These are phyloP conservation scores for Peromyscus californicus DNA, from an alignment of 2,113 vertebrate genomes.

Conservation along the genomic window DNA sequence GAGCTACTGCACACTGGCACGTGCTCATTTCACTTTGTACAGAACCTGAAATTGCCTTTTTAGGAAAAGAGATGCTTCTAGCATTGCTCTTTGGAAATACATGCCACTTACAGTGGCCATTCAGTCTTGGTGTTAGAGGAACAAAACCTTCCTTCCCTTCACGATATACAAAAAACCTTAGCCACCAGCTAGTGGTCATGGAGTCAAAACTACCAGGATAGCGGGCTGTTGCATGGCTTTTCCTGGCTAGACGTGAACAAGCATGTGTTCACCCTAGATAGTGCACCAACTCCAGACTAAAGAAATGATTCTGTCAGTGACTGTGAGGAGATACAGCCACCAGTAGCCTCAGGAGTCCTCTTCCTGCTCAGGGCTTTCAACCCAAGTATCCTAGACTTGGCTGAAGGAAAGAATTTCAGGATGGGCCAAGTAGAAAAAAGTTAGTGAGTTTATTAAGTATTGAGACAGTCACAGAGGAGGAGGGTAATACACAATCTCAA, in stretches of 20 bases:
- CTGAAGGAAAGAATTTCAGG: not conserved
- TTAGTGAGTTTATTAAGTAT: not conserved
- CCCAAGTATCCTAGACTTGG: not conserved
- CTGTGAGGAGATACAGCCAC: not conserved
- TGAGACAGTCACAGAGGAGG: not conserved
- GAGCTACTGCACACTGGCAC: not conserved
- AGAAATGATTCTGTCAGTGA: not conserved
- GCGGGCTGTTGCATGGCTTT: not conserved
- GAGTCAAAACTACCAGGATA: not conserved
- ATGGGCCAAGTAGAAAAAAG: not conserved
- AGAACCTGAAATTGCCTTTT: not conserved
- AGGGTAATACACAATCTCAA: not conserved
- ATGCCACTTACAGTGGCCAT: not conserved
- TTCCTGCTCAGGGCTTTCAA: not conserved
- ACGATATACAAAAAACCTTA: accelerated
- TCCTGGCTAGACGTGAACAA: not conserved
- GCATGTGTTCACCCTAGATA: not conserved
- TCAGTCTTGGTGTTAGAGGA: not conserved
- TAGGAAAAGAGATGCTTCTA: not conserved
- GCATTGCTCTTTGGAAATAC: not conserved
- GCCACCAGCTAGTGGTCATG: accelerated
- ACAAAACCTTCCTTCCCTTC: not conserved
- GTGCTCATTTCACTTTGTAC: not conserved
- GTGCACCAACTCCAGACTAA: not conserved
- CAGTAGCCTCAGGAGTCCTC: not conserved